phyloP scores from a whole-genome alignment of 2,888 invertebrate species.

The Drosophila macrospina region DNA sequence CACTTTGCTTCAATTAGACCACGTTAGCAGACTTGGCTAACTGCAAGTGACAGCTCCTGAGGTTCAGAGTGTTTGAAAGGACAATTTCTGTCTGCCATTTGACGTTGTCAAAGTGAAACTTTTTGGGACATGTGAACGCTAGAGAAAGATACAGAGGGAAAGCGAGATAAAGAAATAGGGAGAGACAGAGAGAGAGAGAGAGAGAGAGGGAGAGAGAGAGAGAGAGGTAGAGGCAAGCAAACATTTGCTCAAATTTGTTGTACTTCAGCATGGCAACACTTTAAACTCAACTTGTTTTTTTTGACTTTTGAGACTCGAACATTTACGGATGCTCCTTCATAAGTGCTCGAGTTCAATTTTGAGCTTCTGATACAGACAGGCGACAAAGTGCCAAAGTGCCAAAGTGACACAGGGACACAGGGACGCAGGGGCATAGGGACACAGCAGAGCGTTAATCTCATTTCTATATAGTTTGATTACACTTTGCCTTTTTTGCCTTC shows the following conservation, averaged over 20 bases:
- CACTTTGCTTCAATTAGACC: slow-evolving; percentile 18
- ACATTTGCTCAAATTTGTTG: slow-evolving; percentile 12
- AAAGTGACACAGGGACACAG: not conserved
- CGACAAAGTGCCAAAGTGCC: no score
- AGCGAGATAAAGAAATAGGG: not conserved
- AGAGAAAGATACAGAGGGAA: not conserved
- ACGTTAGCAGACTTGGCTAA: slow-evolving; percentile 7
- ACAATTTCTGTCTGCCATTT: slow-evolving; percentile 39
- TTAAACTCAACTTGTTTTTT: slow-evolving; percentile 52
- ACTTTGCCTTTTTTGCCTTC: slow-evolving; percentile 45
- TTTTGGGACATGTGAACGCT: slow-evolving; percentile 13
- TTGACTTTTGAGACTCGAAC: slow-evolving; percentile 57
- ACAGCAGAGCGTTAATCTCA: slow-evolving; percentile 53
- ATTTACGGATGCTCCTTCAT: slow-evolving; percentile 30
- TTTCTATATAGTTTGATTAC: slow-evolving; percentile 63
- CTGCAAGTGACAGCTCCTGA: not conserved
- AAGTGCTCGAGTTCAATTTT: slow-evolving; percentile 12
- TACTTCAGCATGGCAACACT: slow-evolving; percentile 18
- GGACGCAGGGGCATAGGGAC: not conserved
- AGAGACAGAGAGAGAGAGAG: not conserved
- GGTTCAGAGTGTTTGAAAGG: slow-evolving; percentile 14
- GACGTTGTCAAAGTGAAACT: slow-evolving; percentile 41
- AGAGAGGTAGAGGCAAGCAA: slow-evolving; percentile 1
- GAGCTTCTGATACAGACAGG: slow-evolving; percentile 10
- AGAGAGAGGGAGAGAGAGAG: not conserved